A percentile compares a stretch with the other conserved stretches of the same genome.
These are phyloP conservation scores for Manis crassicaudata DNA, from an alignment of 2,797 vertebrate species.

Conservation along the genomic window DNA sequence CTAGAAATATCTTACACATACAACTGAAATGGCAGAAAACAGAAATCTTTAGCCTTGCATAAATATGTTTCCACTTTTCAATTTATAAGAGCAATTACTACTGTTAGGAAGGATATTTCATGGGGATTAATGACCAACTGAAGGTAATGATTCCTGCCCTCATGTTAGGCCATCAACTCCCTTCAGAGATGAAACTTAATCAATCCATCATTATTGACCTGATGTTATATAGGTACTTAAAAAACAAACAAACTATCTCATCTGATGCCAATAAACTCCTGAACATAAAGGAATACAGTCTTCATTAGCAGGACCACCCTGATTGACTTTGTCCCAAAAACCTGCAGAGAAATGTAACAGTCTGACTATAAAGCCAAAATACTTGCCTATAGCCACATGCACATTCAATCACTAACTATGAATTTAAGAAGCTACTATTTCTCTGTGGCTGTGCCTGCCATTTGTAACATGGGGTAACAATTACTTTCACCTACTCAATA, in stretches of 20 bases:
- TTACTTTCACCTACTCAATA: background rate
- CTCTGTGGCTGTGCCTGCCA: background rate
- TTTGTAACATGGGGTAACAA: background rate
- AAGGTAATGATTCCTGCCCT: conserved; percentile 61
- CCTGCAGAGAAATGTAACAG: conserved; percentile 7
- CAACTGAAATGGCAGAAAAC: conserved; percentile 58
- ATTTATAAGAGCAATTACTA: conserved; percentile 67
- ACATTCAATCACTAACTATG: background rate
- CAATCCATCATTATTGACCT: conserved; percentile 50
- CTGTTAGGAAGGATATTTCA: conserved; percentile 47
- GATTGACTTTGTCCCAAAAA: conserved; percentile 22
- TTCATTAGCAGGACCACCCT: background rate
- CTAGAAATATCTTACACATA: conserved; percentile 48
- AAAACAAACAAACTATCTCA: background rate
- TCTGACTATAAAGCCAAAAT: conserved; percentile 6
- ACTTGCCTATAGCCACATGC: background rate
- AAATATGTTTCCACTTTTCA: conserved; percentile 69
- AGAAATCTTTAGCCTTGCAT: conserved; percentile 61
- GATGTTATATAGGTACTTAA: background rate
- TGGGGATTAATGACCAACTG: conserved; percentile 57
- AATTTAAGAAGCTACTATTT: background rate
- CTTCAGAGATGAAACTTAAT: conserved; percentile 62
- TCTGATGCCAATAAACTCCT: conserved; percentile 41
- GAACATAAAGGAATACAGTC: background rate
- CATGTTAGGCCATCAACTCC: conserved; percentile 52